Evolutionary conservation across 2,797 vertebrate genomes (phyloP).

Genomic region (Babyrousa celebensis): DNA sequence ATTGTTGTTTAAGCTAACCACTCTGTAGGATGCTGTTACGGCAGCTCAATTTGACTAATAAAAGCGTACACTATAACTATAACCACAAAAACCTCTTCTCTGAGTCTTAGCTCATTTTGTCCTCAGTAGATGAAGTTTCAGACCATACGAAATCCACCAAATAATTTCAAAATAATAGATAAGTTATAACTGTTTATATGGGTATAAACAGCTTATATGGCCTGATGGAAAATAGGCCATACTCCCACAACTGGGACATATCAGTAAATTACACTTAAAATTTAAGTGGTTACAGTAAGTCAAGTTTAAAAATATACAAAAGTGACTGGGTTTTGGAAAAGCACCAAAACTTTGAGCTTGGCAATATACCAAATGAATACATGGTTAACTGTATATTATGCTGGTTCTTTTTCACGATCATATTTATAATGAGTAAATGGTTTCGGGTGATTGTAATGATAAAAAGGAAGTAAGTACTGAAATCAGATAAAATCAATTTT

Average conservation of each 20-base stretch:
- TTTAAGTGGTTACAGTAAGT: neutral
- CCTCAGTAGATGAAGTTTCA: neutral
- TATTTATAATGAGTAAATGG: neutral
- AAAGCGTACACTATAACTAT: neutral
- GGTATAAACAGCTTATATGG: neutral
- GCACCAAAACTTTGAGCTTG: neutral
- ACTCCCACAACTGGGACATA: neutral
- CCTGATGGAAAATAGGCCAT: neutral
- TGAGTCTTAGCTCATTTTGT: neutral
- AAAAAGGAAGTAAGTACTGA: slow-evolving; percentile 18
- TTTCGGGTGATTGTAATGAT: slow-evolving; percentile 44
- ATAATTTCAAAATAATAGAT: neutral
- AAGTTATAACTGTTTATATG: neutral
- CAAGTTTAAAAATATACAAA: neutral
- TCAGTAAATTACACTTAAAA: neutral
- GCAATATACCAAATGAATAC: neutral
- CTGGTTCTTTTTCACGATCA: neutral
- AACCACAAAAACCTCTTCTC: neutral
- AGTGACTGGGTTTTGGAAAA: neutral
- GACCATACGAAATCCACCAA: neutral
- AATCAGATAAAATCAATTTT: slow-evolving; percentile 71
- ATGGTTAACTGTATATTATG: neutral
- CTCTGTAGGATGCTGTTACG: neutral
- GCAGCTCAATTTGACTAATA: neutral
- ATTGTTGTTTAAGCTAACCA: neutral